phyloP scores from a whole-genome alignment of 2,888 invertebrate species.

The Drosophila formosana region DNA sequence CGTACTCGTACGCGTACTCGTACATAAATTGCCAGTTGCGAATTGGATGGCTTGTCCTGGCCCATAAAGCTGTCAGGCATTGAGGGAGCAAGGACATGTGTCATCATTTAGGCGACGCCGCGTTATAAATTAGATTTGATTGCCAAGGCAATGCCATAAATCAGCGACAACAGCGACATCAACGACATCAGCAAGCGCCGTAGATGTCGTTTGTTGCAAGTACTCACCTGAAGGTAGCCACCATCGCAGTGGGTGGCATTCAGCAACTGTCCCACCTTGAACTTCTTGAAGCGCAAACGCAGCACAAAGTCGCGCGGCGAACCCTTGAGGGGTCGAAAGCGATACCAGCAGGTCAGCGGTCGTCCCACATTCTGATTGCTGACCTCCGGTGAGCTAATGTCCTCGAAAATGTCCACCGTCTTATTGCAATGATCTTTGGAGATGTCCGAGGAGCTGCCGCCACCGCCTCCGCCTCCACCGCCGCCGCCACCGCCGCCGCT shows the following conservation, averaged over 20 bases:
- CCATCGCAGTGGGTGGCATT: slow-evolving; percentile 95
- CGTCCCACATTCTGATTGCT: slow-evolving; percentile 92
- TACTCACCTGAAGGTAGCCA: slow-evolving; percentile 93
- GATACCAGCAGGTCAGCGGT: slow-evolving; percentile 95
- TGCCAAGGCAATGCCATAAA: slow-evolving; percentile 68
- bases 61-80: slow-evolving; percentile 56
- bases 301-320: slow-evolving; percentile 96
- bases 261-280: slow-evolving; percentile 94
- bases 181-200: no score
- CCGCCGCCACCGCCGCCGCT: slow-evolving; percentile 64
- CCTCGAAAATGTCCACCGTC: slow-evolving; percentile 96
- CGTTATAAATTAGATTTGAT: slow-evolving; percentile 81
- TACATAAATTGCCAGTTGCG: slow-evolving; percentile 41
- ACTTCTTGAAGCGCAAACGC: slow-evolving; percentile 95
- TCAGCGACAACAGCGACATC: slow-evolving; percentile 45
- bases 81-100: slow-evolving; percentile 55
- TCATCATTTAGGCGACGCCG: slow-evolving; percentile 72
- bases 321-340: slow-evolving; percentile 94
- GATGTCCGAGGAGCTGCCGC: slow-evolving; percentile 80
- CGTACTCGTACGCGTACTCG: background rate
- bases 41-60: slow-evolving; percentile 39
- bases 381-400: slow-evolving; percentile 94
- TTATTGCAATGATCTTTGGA: slow-evolving; percentile 95
- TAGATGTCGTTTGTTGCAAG: background rate
- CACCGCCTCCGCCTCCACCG: slow-evolving; percentile 65